Evolutionary conservation across 2,888 invertebrate genomes (phyloP).

Genomic region (Hydrotaea cyrtoneurina): DNA sequence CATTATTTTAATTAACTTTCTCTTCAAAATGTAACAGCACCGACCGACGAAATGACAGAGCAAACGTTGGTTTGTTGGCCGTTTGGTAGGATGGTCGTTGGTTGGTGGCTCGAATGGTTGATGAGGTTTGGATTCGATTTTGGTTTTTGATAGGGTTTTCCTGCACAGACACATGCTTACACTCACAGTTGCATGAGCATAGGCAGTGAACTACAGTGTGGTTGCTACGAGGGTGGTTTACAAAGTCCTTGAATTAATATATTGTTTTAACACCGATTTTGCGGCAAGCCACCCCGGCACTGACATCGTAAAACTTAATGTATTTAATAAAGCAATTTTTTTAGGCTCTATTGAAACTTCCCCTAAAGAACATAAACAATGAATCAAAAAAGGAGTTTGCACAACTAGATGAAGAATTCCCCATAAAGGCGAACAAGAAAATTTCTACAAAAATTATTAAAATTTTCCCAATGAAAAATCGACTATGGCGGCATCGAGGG

Average conservation of each 20-base stretch:
- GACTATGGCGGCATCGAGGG: no score
- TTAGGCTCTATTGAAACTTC: no score
- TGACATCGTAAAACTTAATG: no score
- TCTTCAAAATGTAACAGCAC: conserved; percentile 72
- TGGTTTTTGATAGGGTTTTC: neutral
- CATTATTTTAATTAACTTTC: conserved; percentile 80
- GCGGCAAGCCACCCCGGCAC: no score
- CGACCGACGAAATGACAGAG: conserved; percentile 45
- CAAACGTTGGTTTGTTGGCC: conserved; percentile 34
- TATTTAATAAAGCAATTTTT: no score
- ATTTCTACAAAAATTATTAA: no score
- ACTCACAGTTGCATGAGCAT: neutral
- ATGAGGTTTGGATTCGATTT: neutral
- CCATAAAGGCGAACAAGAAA: no score
- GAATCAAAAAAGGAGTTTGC: no score
- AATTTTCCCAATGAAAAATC: no score
- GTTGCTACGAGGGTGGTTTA: neutral
- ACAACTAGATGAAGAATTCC: no score
- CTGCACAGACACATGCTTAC: neutral
- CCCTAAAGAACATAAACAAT: no score
- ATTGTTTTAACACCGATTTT: no score
- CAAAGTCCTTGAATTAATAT: neutral
- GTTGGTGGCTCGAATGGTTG: conserved; percentile 13
- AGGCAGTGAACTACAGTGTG: neutral
- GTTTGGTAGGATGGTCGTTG: conserved; percentile 24